Percentiles rank a stretch among this genome's conserved stretches.
Conservation (phyloP, 1,140 invertebrate species). For the Drosophila murphyi region DNA sequence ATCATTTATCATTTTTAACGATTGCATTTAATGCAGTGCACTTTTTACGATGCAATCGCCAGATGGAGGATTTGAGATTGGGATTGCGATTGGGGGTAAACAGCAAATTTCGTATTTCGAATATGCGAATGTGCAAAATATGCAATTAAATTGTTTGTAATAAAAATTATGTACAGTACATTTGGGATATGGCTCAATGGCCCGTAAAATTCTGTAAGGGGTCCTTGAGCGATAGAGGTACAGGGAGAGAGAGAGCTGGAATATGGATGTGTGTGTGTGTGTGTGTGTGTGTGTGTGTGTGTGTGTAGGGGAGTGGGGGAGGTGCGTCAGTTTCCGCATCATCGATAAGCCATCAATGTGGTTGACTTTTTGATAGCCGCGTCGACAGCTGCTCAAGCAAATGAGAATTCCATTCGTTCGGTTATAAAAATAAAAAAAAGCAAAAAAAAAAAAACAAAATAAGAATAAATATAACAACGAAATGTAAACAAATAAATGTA, state of each 20-base stretch:
- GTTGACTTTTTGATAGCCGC: constrained; percentile 67
- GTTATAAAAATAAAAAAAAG: constrained; percentile 6
- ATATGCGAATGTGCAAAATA: constrained; percentile 32
- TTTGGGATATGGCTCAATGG: constrained; percentile 69
- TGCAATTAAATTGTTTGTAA: constrained; percentile 74
- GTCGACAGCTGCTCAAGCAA: constrained; percentile 50
- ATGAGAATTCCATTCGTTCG: constrained; percentile 31
- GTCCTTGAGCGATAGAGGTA: neutral
- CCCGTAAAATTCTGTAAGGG: constrained; percentile 55
- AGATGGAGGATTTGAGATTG: constrained; percentile 34
- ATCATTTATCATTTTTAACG: constrained; percentile 75
- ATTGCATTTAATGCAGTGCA: constrained; percentile 66
- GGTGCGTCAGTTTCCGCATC: constrained; percentile 17
- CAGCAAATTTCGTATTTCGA: constrained; percentile 21
- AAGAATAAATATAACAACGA: constrained; percentile 36
- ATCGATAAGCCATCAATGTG: constrained; percentile 71
- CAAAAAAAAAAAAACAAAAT: constrained; percentile 14
- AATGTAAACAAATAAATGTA: constrained; percentile 77
- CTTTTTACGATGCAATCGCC: constrained; percentile 50
- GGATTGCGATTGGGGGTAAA: neutral
- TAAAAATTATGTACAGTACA: constrained; percentile 82
- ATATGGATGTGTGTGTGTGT: too few relatives aligned
- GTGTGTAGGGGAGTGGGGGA: neutral
- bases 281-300: too few relatives aligned
- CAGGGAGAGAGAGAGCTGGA: too few relatives aligned